Base-by-base conservation (phyloP, 2,113 vertebrate genomes). In the Heteronetta atricapilla region DNA sequence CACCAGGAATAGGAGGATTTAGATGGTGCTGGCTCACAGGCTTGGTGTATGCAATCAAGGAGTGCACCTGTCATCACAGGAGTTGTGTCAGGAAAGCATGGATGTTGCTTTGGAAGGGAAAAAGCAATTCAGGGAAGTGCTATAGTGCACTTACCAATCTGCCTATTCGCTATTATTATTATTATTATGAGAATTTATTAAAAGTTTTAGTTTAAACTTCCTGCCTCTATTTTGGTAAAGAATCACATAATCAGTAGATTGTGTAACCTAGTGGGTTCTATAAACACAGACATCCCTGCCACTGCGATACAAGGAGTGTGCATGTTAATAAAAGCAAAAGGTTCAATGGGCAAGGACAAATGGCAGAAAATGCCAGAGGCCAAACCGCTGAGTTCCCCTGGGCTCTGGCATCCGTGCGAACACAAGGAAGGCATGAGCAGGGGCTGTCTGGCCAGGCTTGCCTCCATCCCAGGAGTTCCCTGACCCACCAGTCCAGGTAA, bases 101-200 rank as follows among this genome's bases (percentile, higher is more conserved):
- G 21, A 21, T 4, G 4, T 53, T 91, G 78, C 78, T 80, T 82
- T 56, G 46, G 73, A 94, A 87, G 62, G 63, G n/a, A 50, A 94
- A 95, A 96, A 82, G 67, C 79, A 95, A 94, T 96, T 82, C 89
- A 52, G 33, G 68, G 70, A 95, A 93, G 91, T 92, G 87, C 78
- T 79, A 12, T 56, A 40, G 20, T 50, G 53, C 38, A 74, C 79
- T 62, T 59, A 89, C 89, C 85, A 95, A 89, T 83, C 89, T 95
- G 74, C 87, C 91, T 74, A 36, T 72, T 78, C 0, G 13, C 10
- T 88, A 58, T 93, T 92, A 81, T 10, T 88, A 58, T 93, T 92
- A 81, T 84, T 44, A 76, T 58, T 1, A 89, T 79, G 18, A 93
- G 22, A 53, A 77, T 90, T 42, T 86, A 86, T 86, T 52, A 59